Conservation (phyloP, 2,888 invertebrate genomes). For the Ischnus inquisitorius region DNA sequence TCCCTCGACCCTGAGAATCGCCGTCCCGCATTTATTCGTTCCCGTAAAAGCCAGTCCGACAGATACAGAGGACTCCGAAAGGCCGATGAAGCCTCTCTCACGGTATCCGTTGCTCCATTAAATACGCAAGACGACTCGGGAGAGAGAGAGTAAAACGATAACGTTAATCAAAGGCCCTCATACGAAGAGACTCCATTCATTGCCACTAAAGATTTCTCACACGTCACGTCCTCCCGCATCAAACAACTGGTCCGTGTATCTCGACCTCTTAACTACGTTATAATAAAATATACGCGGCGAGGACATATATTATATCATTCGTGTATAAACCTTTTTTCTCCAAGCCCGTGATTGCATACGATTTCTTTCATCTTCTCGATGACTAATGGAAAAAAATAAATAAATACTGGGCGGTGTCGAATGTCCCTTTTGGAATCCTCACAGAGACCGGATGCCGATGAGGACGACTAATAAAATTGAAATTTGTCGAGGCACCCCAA, state of each 20-base stretch:
- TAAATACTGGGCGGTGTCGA: neutral
- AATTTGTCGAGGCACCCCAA: slow-evolving; percentile 72
- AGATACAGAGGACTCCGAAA: neutral
- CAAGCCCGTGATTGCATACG: slow-evolving; percentile 7
- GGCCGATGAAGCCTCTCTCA: slow-evolving; percentile 25
- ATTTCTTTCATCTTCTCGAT: slow-evolving; percentile 1
- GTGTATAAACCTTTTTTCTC: neutral
- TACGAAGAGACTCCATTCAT: slow-evolving; percentile 39
- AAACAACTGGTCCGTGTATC: slow-evolving; percentile 19
- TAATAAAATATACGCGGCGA: neutral
- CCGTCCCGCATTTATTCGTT: slow-evolving; percentile 56
- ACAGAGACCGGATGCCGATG: slow-evolving; percentile 23
- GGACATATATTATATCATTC: neutral
- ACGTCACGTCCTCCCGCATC: slow-evolving; percentile 67
- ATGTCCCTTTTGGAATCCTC: neutral
- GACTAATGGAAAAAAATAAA: neutral
- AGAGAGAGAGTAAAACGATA: slow-evolving; percentile 30
- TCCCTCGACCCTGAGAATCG: slow-evolving; percentile 12
- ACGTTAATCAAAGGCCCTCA: slow-evolving; percentile 65
- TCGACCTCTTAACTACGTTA: slow-evolving; percentile 15
- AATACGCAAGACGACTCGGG: slow-evolving; percentile 39
- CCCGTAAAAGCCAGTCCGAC: slow-evolving; percentile 24
- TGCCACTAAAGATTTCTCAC: slow-evolving; percentile 40
- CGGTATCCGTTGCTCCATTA: slow-evolving; percentile 51
- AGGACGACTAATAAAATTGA: slow-evolving; percentile 74